Percentiles rank a stretch among this genome's conserved stretches.
Conservation (phyloP, 2,797 vertebrate genomes). For the Melanotaenia trifasciata region DNA sequence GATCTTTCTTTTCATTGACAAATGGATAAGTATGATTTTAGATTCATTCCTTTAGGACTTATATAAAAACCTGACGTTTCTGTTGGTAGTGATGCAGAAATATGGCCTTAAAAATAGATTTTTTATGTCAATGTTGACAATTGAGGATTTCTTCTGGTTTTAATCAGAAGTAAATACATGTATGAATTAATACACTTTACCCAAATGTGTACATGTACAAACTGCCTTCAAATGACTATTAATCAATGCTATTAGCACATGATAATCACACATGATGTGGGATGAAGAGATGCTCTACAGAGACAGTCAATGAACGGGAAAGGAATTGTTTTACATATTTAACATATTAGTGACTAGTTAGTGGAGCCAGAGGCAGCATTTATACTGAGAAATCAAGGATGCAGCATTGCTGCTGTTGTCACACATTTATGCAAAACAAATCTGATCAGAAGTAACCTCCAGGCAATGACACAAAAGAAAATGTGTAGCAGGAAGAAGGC, state of each 20-base stretch:
- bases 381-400: constrained; percentile 63
- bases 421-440: constrained; percentile 67
- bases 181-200: constrained; percentile 28
- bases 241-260: constrained; percentile 43
- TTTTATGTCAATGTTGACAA: not conserved
- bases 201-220: not conserved
- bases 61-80: too few relatives aligned
- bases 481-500: constrained; percentile 45
- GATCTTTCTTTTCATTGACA: too few relatives aligned
- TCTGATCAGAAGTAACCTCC: constrained; percentile 65
- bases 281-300: constrained; percentile 37
- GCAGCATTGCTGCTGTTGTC: constrained; percentile 36
- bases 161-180: constrained; percentile 21
- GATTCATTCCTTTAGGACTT: too few relatives aligned
- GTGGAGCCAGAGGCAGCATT: constrained; percentile 40
- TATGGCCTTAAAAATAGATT: too few relatives aligned
- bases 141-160: not conserved
- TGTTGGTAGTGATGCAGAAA: too few relatives aligned
- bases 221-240: constrained; percentile 27
- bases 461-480: constrained; percentile 61
- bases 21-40: too few relatives aligned
- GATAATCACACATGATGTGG: constrained; percentile 34
- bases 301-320: constrained; percentile 29
- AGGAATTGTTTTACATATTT: constrained; percentile 60
- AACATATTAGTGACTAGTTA: constrained; percentile 61